Percentiles rank a stretch among this genome's conserved stretches.
Evolutionary conservation across 2,113 vertebrate genomes (phyloP).

Genomic region (Xenopus borealis): DNA sequence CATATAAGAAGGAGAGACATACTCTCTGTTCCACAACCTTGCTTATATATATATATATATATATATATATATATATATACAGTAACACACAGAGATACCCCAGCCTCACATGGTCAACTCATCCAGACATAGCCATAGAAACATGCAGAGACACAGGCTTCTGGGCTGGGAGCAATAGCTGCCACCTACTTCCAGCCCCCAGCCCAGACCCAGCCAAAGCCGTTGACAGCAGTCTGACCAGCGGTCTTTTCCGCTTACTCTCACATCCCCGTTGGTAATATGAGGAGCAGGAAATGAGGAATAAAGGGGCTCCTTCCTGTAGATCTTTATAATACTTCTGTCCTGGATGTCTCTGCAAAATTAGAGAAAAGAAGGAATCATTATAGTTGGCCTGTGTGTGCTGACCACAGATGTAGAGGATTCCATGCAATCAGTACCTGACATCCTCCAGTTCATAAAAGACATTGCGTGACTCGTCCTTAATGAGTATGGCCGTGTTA

Average conservation of each 20-base stretch:
- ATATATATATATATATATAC: not conserved
- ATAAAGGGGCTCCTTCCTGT: conserved; percentile 93
- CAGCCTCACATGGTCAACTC: not conserved
- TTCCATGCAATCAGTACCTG: conserved; percentile 56
- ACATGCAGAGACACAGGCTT: conserved; percentile 30
- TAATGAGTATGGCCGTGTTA: conserved; percentile 97
- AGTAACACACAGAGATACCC: not conserved
- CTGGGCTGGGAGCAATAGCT: conserved; percentile 46
- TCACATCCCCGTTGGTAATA: conserved; percentile 92
- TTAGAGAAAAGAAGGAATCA: not conserved
- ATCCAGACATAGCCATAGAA: not conserved
- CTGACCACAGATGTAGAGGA: too few relatives aligned
- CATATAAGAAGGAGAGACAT: not conserved
- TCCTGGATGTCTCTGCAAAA: conserved; percentile 87
- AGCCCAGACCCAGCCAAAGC: conserved; percentile 46
- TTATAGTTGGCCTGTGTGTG: too few relatives aligned
- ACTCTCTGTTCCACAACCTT: not conserved
- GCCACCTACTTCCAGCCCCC: conserved; percentile 45
- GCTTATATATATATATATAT: too few relatives aligned
- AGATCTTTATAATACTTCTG: conserved; percentile 97
- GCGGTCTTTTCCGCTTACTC: conserved; percentile 71
- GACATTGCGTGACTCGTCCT: conserved; percentile 93
- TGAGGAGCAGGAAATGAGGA: conserved; percentile 89
- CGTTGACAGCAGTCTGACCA: conserved; percentile 45
- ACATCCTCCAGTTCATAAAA: conserved; percentile 98